Conservation (phyloP, 2,797 vertebrate species). For the Distichodus sexfasciatus region DNA sequence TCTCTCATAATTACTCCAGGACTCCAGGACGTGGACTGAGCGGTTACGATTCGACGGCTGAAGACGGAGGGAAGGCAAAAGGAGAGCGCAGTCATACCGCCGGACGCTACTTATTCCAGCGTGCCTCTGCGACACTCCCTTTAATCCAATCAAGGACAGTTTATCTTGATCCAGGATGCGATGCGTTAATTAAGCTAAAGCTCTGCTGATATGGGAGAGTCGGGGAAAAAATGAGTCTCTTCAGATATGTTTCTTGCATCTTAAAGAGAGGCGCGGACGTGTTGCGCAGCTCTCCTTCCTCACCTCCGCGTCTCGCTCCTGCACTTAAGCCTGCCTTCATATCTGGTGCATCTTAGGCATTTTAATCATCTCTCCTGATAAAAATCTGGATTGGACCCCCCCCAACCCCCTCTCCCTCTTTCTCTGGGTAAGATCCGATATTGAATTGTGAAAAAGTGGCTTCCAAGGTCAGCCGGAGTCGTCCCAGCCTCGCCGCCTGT, state of each 20-base stretch:
- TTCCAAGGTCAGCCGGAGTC: neutral
- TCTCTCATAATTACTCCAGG: constrained; percentile 38
- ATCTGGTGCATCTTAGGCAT: constrained; percentile 23
- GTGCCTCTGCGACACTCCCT: constrained; percentile 13
- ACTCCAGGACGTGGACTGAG: no score
- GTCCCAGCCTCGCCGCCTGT: neutral
- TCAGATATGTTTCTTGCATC: neutral
- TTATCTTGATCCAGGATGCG: constrained; percentile 15
- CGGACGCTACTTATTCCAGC: constrained; percentile 2
- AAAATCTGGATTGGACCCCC: constrained; percentile 25
- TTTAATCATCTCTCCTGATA: constrained; percentile 34
- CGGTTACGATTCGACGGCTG: no score
- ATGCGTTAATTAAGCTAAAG: constrained; percentile 25
- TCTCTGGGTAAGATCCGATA: constrained; percentile 7
- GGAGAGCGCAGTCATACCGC: neutral
- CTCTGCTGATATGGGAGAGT: neutral
- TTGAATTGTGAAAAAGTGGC: constrained; percentile 1
- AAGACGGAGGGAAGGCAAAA: constrained; percentile 9
- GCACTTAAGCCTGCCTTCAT: constrained; percentile 21
- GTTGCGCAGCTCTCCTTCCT: neutral
- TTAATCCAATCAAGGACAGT: constrained; percentile 26
- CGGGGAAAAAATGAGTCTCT: neutral
- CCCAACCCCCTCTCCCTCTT: no score
- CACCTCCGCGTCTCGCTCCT: neutral
- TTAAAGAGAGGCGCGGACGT: constrained; percentile 1